Base-by-base conservation (phyloP, 2,113 vertebrate species). In the Solenodon paradoxus region DNA sequence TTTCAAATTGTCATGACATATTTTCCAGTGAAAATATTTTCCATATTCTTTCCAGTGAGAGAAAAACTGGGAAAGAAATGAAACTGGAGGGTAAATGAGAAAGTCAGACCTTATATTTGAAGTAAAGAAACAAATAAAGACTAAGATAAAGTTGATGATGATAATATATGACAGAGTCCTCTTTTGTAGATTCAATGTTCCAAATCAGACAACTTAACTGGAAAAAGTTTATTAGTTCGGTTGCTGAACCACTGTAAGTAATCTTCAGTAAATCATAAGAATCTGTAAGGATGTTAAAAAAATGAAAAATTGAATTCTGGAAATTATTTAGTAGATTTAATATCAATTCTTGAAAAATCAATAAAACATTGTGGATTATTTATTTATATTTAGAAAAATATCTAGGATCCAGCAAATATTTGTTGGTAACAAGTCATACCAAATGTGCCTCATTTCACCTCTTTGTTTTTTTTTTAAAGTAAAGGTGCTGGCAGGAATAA, bases 241-340 rank as follows among this genome's bases (percentile, higher is more conserved):
- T 78, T 94, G 19, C 30, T 93, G 49, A 74, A 55, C 42, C 68
- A 91, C 10, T 35, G 1, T 80, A 6, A 80, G 38, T 64, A 68
- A 89, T 42, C 32, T 85, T 81, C 16, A 90, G 28, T 53, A 90
- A 83, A 92, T 93, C 35, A 8, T 80, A 13, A 79, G 92, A 82
- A 10, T 88, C 53, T 68, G 5, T 84, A 53, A 81, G 63, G 35
- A 80, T 94, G 13, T 5, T 38, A 74, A 68, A 83, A 92, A 28
- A 55, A 3, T 61, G 5, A 3, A 69, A 20, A 93, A 49, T 57
- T 90, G 17, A 13, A 79, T 93, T 88, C 17, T 64, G 17, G 38
- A 93, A 91, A 35, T 45, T 80, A 64, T 85, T n/a, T 1, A 38
- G 4, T 63, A 51, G 26, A 88, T 80, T 80, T 75, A 93, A 57